phyloP scores from a whole-genome alignment of 2,797 vertebrate species.

The Gambelia wislizenii region DNA sequence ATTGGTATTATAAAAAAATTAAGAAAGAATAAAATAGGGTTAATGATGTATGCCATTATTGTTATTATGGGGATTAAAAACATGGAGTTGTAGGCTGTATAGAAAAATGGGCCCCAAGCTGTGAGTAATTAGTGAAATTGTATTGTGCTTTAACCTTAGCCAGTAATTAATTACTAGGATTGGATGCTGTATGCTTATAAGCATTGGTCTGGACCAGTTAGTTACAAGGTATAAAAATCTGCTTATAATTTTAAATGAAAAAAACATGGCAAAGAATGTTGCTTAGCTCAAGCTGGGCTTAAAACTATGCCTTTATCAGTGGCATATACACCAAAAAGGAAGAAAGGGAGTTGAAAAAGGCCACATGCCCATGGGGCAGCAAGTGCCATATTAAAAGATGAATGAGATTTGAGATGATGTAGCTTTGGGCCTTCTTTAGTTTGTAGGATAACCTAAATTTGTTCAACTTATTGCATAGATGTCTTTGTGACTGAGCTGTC shows the following conservation, averaged over 20 bases:
- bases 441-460: slow-evolving; percentile 37
- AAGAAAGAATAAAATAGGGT: slow-evolving; percentile 81
- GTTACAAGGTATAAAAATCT: slow-evolving; percentile 35
- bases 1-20: slow-evolving; percentile 80
- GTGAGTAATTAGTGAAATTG: slow-evolving; percentile 80
- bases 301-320: slow-evolving; percentile 19
- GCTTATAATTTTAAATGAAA: slow-evolving; percentile 48
- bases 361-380: slow-evolving; percentile 31
- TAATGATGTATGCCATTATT: slow-evolving; percentile 82
- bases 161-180: slow-evolving; percentile 70
- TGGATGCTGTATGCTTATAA: slow-evolving; percentile 54
- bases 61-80: slow-evolving; percentile 78
- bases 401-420: slow-evolving; percentile 34
- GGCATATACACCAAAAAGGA: background rate
- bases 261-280: background rate
- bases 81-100: slow-evolving; percentile 69
- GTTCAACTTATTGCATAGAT: slow-evolving; percentile 19
- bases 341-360: slow-evolving; percentile 8
- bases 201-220: slow-evolving; percentile 47
- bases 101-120: slow-evolving; percentile 75
- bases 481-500: slow-evolving; percentile 4
- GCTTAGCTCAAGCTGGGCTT: background rate
- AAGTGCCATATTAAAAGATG: background rate
- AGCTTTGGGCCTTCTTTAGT: slow-evolving; percentile 22
- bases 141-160: slow-evolving; percentile 73